Evolutionary conservation across 2,888 invertebrate species (phyloP).

Genomic region (Nebria brevicollis): DNA sequence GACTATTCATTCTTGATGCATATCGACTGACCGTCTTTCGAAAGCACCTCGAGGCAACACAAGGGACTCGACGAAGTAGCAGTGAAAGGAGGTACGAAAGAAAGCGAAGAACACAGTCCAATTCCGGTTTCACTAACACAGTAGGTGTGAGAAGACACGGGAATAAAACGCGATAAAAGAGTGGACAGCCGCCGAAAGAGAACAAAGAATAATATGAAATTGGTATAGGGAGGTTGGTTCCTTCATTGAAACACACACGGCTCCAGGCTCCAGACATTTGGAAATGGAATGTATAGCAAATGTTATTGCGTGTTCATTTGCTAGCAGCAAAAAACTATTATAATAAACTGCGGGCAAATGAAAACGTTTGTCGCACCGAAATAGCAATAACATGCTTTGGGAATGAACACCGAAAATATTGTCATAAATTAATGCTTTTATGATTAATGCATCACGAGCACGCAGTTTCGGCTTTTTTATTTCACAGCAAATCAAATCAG

Average conservation of each 20-base stretch:
- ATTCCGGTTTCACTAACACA: conserved; percentile 4
- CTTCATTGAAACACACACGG: conserved; percentile 11
- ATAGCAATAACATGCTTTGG: conserved; percentile 5
- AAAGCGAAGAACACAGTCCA: not conserved
- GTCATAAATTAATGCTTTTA: not conserved
- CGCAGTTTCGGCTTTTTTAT: not conserved
- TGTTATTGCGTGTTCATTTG: conserved; percentile 20
- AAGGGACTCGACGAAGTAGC: not conserved
- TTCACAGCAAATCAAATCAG: not conserved
- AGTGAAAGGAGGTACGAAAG: not conserved
- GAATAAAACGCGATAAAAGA: conserved; percentile 20
- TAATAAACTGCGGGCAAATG: conserved; percentile 15
- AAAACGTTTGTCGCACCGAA: conserved; percentile 9
- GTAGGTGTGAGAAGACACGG: not conserved
- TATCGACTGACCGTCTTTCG: not conserved
- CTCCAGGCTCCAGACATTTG: conserved; percentile 3
- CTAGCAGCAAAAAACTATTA: conserved; percentile 13
- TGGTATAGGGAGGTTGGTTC: conserved; percentile 4
- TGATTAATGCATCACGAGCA: not conserved
- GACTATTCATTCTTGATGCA: not conserved
- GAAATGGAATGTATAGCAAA: conserved; percentile 1
- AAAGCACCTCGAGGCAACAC: not conserved
- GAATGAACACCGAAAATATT: not conserved
- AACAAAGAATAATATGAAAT: not conserved
- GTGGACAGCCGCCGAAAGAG: conserved; percentile 26